Percentiles rank a stretch among this genome's conserved stretches.
phyloP scores from a whole-genome alignment of 1,140 invertebrate species.

The Muscidifurax raptorellus region DNA sequence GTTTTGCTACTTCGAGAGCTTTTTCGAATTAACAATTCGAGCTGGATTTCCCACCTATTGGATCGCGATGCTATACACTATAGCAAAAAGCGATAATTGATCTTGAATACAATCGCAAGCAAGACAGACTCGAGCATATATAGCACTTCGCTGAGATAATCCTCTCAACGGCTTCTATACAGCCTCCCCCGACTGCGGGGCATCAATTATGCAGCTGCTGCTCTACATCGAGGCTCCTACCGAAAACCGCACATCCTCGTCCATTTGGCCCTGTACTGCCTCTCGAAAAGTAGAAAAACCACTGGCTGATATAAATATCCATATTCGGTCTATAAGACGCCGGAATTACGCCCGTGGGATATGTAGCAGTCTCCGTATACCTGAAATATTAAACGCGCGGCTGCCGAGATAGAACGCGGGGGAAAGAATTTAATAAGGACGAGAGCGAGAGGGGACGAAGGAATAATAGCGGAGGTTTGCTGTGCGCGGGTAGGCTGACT shows the following conservation, averaged over 20 bases:
- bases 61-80: no score
- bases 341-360: constrained; percentile 2
- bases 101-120: no score
- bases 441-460: background rate
- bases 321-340: background rate
- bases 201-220: no score
- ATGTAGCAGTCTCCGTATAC: background rate
- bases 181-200: no score
- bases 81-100: no score
- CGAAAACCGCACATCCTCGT: no score
- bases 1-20: background rate
- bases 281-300: background rate
- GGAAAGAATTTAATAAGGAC: constrained; percentile 32
- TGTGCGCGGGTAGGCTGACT: background rate
- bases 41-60: no score
- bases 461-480: background rate
- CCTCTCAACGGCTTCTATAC: no score
- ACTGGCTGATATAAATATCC: background rate
- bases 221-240: no score
- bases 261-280: background rate
- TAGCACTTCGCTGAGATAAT: no score
- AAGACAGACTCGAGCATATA: no score
- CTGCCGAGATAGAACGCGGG: background rate
- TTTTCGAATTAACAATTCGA: background rate
- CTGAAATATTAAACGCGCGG: constrained; percentile 31